Evolutionary conservation across 92 coral and sea anemone genomes (phyloP), one percentile per base, ranked within the genome.

Genomic region (Muricea muricata): DNA sequence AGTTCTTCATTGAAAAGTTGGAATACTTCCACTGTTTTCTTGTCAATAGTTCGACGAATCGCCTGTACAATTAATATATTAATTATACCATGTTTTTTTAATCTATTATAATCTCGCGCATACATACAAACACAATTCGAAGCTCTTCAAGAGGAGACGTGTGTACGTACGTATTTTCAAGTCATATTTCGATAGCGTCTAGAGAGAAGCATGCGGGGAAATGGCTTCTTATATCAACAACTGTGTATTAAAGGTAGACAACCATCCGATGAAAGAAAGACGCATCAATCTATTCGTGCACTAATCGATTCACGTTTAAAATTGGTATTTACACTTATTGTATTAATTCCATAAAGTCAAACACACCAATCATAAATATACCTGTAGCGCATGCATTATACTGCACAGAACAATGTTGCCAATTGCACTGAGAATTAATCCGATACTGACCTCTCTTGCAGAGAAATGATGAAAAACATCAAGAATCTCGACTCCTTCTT

Each of bases 1-100:
- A 97, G 89, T 81, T 97, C 99, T 83, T 97, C 99, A 68, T 97
- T 97, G 84, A 93, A 97, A 33, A 97, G 91, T 66, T 97, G 99
- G 78, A 86, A 97, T 65, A 93, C 98, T 79, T 97, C 99, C 32
- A 97, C 99, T 46, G 99, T 97, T 84, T 97, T 97, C 92, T 97
- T 97, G 90, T 97, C 99, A 29, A 97, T 97, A 33, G 99, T 96
- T 67, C 99, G 92, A 55, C 97, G 89, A 75, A 96, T 93, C 12
- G 98, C 98, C 99, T 96, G 86, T 4, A 17, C 23, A 66, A 48
- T 37, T 45, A 13, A 48, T 20, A 70, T 47, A 45, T 26, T 23
- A 0, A 1, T 17, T 18, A n/a, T n/a, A n/a, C n/a, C n/a, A n/a
- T n/a, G n/a, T 58, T 78, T 23, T 30, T 9, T 52, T 18, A 33